These are phyloP conservation scores for Irena cyanogastra DNA, from an alignment of 2,113 vertebrate genomes.

Conservation along the genomic window DNA sequence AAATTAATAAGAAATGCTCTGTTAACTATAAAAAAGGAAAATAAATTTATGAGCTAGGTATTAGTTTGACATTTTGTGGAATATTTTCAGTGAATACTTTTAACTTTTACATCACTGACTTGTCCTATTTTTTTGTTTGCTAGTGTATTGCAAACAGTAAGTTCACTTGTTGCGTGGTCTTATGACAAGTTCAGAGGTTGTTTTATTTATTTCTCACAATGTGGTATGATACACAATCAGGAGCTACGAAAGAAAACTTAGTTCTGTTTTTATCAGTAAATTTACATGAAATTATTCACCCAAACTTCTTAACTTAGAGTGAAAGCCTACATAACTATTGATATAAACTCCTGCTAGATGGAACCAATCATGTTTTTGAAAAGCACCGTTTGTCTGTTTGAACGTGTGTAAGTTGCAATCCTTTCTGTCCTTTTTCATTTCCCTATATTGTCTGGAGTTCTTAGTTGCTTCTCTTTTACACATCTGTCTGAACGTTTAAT, in stretches of 20 bases:
- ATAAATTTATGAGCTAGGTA: neutral
- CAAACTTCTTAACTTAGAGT: neutral
- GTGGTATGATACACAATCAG: neutral
- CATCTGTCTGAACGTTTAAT: neutral
- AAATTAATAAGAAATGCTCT: neutral
- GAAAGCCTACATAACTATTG: neutral
- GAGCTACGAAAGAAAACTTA: neutral
- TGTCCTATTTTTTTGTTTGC: neutral
- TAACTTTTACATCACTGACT: neutral
- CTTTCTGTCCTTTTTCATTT: neutral
- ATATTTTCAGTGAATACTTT: neutral
- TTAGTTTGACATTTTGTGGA: neutral
- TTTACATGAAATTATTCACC: neutral
- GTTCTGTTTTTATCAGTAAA: neutral
- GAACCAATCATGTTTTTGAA: neutral
- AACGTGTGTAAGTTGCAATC: neutral
- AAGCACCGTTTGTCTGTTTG: accelerated
- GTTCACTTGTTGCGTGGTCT: neutral
- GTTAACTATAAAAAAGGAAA: neutral
- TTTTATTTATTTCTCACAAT: neutral
- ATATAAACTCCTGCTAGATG: neutral
- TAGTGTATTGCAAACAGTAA: neutral
- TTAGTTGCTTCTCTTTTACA: neutral
- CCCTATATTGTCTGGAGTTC: accelerated
- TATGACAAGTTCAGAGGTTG: neutral